phyloP scores from a whole-genome alignment of 2,888 invertebrate genomes.

The Deroplatys truncata region DNA sequence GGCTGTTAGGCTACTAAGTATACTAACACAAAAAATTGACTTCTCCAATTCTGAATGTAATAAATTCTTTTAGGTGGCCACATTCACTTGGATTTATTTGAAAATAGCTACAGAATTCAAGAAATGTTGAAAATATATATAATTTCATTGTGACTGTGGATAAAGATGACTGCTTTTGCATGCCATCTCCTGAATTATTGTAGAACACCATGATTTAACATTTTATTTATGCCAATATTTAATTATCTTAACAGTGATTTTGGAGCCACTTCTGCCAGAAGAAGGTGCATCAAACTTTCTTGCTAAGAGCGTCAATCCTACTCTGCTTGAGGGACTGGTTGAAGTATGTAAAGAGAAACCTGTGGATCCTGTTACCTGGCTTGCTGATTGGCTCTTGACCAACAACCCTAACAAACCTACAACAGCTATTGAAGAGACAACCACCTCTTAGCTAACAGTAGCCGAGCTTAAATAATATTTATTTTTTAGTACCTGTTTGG shows the following conservation, averaged over 20 bases:
- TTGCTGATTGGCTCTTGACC: conserved; percentile 69
- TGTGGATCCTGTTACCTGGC: conserved; percentile 69
- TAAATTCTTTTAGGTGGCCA: too few relatives aligned
- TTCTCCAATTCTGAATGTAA: too few relatives aligned
- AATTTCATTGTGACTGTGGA: too few relatives aligned
- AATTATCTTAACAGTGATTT: conserved; percentile 54
- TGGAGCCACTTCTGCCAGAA: conserved; percentile 66
- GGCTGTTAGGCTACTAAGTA: too few relatives aligned
- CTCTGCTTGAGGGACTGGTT: conserved; percentile 47
- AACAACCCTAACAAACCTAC: conserved; percentile 73
- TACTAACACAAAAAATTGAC: too few relatives aligned
- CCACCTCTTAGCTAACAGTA: not conserved
- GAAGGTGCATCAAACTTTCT: conserved; percentile 65
- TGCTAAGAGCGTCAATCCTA: conserved; percentile 57
- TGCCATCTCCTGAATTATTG: too few relatives aligned
- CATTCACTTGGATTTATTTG: too few relatives aligned
- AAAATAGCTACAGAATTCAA: too few relatives aligned
- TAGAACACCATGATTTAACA: too few relatives aligned
- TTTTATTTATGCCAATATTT: not conserved
- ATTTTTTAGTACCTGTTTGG: not conserved
- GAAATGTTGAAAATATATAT: too few relatives aligned
- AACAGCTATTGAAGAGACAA: conserved; percentile 17
- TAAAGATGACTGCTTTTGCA: too few relatives aligned
- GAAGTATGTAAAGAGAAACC: conserved; percentile 68
- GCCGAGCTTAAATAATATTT: not conserved